phyloP scores from a whole-genome alignment of 2,888 invertebrate species.

The Ormyrus labotus region DNA sequence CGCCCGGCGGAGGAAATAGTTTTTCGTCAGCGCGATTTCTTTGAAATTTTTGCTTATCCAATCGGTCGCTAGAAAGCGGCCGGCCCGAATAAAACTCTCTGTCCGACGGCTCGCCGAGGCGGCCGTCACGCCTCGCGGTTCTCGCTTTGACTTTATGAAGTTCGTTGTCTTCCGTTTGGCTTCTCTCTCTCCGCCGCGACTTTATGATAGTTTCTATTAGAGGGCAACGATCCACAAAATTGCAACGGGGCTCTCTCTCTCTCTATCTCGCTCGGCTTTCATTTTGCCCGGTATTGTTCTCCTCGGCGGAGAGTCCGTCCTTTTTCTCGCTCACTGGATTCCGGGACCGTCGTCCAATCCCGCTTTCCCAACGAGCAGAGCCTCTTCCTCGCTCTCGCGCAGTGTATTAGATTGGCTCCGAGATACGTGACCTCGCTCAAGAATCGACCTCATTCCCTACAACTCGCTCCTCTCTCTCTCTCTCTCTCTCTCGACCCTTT shows the following conservation, averaged over 20 bases:
- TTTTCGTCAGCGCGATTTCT: constrained; percentile 18
- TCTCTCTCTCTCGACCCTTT: constrained; percentile 57
- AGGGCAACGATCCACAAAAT: constrained; percentile 73
- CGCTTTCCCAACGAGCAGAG: constrained; percentile 41
- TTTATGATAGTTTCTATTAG: constrained; percentile 71
- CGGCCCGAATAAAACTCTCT: constrained; percentile 24
- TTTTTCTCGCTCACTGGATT: constrained; percentile 54
- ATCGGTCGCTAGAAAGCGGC: constrained; percentile 24
- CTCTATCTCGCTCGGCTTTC: constrained; percentile 50
- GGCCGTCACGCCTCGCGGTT: constrained; percentile 51
- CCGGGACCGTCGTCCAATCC: constrained; percentile 50
- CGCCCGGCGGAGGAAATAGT: constrained; percentile 12
- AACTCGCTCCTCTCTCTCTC: constrained; percentile 7
- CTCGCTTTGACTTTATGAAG: constrained; percentile 62
- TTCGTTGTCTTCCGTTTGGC: constrained; percentile 58
- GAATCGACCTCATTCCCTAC: constrained; percentile 74
- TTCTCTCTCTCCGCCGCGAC: constrained; percentile 55
- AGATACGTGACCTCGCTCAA: constrained; percentile 74
- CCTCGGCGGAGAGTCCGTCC: constrained; percentile 17
- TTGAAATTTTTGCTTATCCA: constrained; percentile 46
- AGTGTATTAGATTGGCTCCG: constrained; percentile 74
- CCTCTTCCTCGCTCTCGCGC: constrained; percentile 51
- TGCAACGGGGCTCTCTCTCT: constrained; percentile 61
- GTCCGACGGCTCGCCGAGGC: constrained; percentile 46
- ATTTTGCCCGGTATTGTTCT: constrained; percentile 53